Conservation (phyloP, 92 coral and sea anemone species). For the Paragorgia papillata region DNA sequence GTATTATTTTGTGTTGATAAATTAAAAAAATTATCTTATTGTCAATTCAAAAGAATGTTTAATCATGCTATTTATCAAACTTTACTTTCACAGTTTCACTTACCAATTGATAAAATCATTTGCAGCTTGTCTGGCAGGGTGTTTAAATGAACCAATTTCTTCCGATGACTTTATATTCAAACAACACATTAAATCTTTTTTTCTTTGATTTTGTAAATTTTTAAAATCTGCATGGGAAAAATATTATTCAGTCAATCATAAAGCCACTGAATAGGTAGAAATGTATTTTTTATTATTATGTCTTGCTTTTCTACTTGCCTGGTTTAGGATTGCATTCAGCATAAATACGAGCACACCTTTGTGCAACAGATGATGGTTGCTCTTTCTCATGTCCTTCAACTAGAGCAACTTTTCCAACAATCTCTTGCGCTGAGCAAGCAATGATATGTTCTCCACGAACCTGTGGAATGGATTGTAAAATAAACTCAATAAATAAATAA, state of each 20-base stretch:
- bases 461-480: conserved; percentile 26
- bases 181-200: conserved; percentile 56
- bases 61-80: no score
- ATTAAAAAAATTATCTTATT: neutral
- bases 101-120: conserved; percentile 89
- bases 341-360: conserved; percentile 92
- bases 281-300: neutral
- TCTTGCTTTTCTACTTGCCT: conserved; percentile 53
- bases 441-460: conserved; percentile 94
- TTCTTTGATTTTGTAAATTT: conserved; percentile 69
- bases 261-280: neutral
- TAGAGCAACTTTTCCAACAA: conserved; percentile 91
- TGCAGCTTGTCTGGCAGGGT: conserved; percentile 70
- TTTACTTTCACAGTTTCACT: no score
- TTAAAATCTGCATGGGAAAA: conserved; percentile 61
- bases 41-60: no score
- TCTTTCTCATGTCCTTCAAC: conserved; percentile 92
- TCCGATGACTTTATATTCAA: conserved; percentile 62
- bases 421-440: conserved; percentile 89
- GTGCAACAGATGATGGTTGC: conserved; percentile 80
- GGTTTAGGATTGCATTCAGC: conserved; percentile 96
- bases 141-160: conserved; percentile 62
- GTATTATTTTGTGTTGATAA: no score
- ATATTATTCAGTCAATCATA: neutral
- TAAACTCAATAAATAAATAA: no score